Evolutionary conservation across 2,113 vertebrate genomes (phyloP).

Genomic region (Antechinus stuartii): DNA sequence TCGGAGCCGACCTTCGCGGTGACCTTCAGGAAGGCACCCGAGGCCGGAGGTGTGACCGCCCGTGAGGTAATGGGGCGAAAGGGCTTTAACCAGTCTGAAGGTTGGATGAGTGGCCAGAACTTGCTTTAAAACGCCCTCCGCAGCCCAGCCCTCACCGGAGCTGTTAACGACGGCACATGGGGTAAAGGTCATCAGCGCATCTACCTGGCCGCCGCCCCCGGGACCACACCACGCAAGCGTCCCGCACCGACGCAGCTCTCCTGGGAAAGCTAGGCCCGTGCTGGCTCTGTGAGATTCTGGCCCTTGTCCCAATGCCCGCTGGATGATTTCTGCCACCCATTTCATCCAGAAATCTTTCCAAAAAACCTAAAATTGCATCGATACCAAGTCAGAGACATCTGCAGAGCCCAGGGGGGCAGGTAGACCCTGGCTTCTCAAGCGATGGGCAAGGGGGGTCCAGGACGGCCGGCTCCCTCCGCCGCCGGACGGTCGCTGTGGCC

Average conservation of each 20-base stretch:
- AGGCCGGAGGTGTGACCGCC: background rate
- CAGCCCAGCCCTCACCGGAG: background rate
- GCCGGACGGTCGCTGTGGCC: too few relatives aligned
- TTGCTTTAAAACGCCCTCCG: background rate
- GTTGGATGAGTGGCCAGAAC: too few relatives aligned
- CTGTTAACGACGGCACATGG: background rate
- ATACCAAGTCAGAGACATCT: background rate
- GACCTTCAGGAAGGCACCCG: background rate
- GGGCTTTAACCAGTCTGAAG: background rate
- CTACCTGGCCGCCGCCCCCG: background rate
- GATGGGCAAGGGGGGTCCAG: background rate
- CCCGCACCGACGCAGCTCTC: background rate
- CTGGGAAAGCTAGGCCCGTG: rapidly evolving
- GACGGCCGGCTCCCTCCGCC: background rate
- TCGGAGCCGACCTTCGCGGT: background rate
- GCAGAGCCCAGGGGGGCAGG: too few relatives aligned
- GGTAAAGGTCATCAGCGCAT: background rate
- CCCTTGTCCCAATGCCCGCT: background rate
- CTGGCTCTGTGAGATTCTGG: background rate
- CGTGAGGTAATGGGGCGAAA: background rate
- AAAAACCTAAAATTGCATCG: background rate
- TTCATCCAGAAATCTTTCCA: background rate
- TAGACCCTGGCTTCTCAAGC: too few relatives aligned
- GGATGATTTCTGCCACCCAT: background rate
- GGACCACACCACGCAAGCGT: background rate